Evolutionary conservation across 1,140 invertebrate genomes (phyloP), one percentile per base, ranked within the genome.

Genomic region (Triops cancriformis): DNA sequence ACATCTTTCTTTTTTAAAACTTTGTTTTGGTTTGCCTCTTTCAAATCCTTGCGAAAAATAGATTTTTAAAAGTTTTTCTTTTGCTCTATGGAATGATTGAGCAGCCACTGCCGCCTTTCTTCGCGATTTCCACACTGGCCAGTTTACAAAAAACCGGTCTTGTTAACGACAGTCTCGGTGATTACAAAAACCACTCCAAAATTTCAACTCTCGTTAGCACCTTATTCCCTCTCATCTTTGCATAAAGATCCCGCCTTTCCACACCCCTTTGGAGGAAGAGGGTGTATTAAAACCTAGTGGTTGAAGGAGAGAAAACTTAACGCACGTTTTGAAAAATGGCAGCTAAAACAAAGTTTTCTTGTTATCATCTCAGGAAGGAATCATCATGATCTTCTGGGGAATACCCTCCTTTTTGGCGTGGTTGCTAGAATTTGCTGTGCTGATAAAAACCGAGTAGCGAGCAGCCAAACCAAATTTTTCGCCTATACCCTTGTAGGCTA

Each of bases 31-130:
- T 64, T 64, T 64, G 51, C 51, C 51, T 64, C 51, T 64, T 64
- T 64, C 51, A 64, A 64, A 64, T 64, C 51, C 51, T 64, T 64
- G 51, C 51, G 51, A 64, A 64, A 64, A 64, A 64, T n/a, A n/a
- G 23, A 23, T n/a, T 64, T 64, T 64, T 64, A n/a, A 64, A 64
- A 64, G 51, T 64, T 64, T 64, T 37, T 64, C 18, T 64, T 64
- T 64, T 64, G 51, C 51, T 64, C 51, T 64, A 64, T 64, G 51
- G 51, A 64, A 64, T 64, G 51, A 64, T 64, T 64, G 51, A 64
- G 51, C 51, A 64, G 51, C 51, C 51, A 64, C 51, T 64, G n/a
- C 51, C 51, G 51, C 51, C 51, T 64, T 64, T 64, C 7, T 64
- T 64, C 51, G 14, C 51, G 14, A n/a, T 64, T 64, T 23, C 10